Evolutionary conservation across 2,888 invertebrate species (phyloP).

Genomic region (Drosophila putrida): DNA sequence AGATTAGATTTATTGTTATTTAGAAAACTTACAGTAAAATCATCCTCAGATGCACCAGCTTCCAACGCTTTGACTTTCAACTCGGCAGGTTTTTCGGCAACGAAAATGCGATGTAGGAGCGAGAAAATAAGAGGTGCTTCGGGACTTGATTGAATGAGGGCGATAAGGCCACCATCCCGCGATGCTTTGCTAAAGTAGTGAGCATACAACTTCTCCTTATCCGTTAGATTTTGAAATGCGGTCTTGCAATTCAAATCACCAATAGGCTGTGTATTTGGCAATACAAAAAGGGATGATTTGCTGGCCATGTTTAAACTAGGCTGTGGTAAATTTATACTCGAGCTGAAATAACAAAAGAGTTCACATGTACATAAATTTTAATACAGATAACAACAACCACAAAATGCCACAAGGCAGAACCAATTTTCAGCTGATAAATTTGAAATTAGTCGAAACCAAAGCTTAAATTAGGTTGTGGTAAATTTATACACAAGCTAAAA

Average conservation of each 20-base stretch:
- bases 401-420: no score
- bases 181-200: constrained; percentile 96
- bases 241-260: constrained; percentile 92
- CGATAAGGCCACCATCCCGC: constrained; percentile 96
- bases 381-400: neutral
- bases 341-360: constrained; percentile 40
- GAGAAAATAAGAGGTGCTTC: constrained; percentile 96
- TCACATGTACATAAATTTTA: constrained; percentile 17
- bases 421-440: no score
- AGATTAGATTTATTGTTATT: no score
- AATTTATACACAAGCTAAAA: constrained; percentile 46
- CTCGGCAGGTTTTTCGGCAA: constrained; percentile 89
- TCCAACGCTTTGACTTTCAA: constrained; percentile 89
- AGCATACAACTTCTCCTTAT: constrained; percentile 94
- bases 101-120: constrained; percentile 93
- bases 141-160: constrained; percentile 95
- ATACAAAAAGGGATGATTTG: constrained; percentile 82
- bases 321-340: constrained; percentile 44
- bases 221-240: constrained; percentile 93
- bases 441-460: no score
- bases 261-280: constrained; percentile 85
- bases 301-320: constrained; percentile 69
- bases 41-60: constrained; percentile 90
- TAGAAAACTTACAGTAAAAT: constrained; percentile 89
- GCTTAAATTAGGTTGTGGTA: constrained; percentile 39